phyloP scores from a whole-genome alignment of 1,140 invertebrate genomes.

The Meloidogyne hapla region DNA sequence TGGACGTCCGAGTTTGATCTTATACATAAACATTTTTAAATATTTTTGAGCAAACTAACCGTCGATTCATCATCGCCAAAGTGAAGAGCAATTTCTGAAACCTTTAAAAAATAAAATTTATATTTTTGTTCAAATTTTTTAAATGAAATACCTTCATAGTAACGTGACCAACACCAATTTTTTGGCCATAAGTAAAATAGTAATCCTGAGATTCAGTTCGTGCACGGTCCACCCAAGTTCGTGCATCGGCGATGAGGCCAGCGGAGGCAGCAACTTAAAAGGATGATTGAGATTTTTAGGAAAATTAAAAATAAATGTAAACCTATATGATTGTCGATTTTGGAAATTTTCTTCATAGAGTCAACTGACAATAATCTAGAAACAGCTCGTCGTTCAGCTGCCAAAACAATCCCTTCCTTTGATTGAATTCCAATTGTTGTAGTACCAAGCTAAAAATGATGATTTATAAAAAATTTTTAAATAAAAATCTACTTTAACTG shows the following conservation, averaged over 20 bases:
- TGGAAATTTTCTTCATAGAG: slow-evolving; percentile 93
- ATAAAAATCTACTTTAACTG: slow-evolving; percentile 78
- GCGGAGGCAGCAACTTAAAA: slow-evolving; percentile 84
- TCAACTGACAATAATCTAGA: slow-evolving; percentile 91
- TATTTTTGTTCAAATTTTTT: neutral
- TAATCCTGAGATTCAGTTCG: slow-evolving; percentile 80
- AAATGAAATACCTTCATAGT: slow-evolving; percentile 82
- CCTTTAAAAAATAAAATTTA: neutral
- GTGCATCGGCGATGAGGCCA: slow-evolving; percentile 94
- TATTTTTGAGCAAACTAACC: slow-evolving; percentile 66
- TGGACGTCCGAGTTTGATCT: slow-evolving; percentile 76
- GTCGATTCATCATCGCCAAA: slow-evolving; percentile 96
- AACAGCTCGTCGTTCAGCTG: slow-evolving; percentile 95
- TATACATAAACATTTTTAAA: slow-evolving; percentile 13
- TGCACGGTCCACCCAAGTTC: slow-evolving; percentile 88
- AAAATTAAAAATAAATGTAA: slow-evolving; percentile 13
- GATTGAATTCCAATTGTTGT: slow-evolving; percentile 97
- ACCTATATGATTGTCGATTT: slow-evolving; percentile 92
- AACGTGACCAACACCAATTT: slow-evolving; percentile 80
- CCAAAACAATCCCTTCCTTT: slow-evolving; percentile 86
- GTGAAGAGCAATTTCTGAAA: slow-evolving; percentile 94
- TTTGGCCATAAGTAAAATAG: slow-evolving; percentile 63
- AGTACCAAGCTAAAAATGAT: slow-evolving; percentile 76
- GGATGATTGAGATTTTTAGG: neutral
- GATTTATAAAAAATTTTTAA: slow-evolving; percentile 8